Conservation (phyloP, 2,888 invertebrate genomes). For the Orchestes rusci region DNA sequence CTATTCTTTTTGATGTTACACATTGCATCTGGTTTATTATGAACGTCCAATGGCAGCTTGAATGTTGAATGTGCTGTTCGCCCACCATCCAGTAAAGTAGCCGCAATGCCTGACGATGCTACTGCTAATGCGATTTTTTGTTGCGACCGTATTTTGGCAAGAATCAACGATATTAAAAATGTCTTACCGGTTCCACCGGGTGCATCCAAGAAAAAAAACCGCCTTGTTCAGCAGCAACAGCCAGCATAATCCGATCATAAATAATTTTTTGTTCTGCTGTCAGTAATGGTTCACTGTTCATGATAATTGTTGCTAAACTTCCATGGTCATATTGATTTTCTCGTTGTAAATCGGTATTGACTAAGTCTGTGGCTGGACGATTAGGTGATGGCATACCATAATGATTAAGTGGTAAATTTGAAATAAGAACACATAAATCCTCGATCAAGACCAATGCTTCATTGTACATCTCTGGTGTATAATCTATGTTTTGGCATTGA, state of each 20-base stretch:
- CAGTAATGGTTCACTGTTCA: constrained; percentile 1
- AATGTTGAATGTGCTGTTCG: constrained; percentile 39
- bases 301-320: background rate
- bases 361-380: background rate
- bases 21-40: too few relatives aligned
- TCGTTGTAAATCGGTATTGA: background rate
- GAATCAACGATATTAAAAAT: constrained; percentile 7
- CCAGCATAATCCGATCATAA: constrained; percentile 3
- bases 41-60: constrained; percentile 37
- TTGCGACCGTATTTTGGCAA: background rate
- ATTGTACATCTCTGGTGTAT: background rate
- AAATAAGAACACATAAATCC: background rate
- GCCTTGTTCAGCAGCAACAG: background rate
- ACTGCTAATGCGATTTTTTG: background rate
- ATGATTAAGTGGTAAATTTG: background rate
- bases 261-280: constrained; percentile 6
- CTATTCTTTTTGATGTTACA: too few relatives aligned
- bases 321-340: background rate
- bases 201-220: constrained; percentile 1
- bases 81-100: constrained; percentile 42
- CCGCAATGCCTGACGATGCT: constrained; percentile 38
- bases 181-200: constrained; percentile 15
- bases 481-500: too few relatives aligned
- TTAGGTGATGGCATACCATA: constrained; percentile 3
- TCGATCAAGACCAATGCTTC: background rate